These are phyloP conservation scores for Crossocerus cetratus DNA, from an alignment of 2,888 invertebrate genomes.

Conservation along the genomic window DNA sequence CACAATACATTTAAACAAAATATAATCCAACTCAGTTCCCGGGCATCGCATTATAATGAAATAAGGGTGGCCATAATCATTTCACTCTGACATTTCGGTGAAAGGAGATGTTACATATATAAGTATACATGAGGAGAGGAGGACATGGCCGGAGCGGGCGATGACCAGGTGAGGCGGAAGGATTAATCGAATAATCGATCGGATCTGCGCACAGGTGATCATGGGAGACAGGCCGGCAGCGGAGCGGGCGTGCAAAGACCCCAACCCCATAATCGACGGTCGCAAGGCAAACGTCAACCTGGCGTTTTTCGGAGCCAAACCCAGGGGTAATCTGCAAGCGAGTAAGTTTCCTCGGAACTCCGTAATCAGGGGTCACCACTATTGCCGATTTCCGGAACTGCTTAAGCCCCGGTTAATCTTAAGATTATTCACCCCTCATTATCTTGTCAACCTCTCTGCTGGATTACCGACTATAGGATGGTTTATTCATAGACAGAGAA, in stretches of 20 bases:
- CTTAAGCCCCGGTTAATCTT: too few relatives aligned
- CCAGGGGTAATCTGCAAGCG: slow-evolving; percentile 90
- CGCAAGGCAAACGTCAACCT: slow-evolving; percentile 99
- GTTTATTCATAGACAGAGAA: too few relatives aligned
- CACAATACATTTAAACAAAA: too few relatives aligned
- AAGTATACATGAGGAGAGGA: not conserved
- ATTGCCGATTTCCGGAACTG: too few relatives aligned
- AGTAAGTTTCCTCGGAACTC: slow-evolving; percentile 78
- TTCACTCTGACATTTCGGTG: not conserved
- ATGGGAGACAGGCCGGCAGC: slow-evolving; percentile 97
- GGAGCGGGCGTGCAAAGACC: slow-evolving; percentile 97
- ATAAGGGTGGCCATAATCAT: too few relatives aligned
- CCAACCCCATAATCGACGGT: slow-evolving; percentile 98
- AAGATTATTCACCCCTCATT: too few relatives aligned
- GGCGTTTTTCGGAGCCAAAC: slow-evolving; percentile 98
- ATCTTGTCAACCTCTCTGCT: too few relatives aligned
- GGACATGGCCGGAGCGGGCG: slow-evolving; percentile 3
- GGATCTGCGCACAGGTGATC: slow-evolving; percentile 86
- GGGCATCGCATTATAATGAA: too few relatives aligned
- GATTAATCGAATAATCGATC: slow-evolving; percentile 47
- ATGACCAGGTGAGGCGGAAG: slow-evolving; percentile 40
- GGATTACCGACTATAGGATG: too few relatives aligned
- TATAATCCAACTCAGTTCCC: too few relatives aligned
- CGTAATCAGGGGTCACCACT: too few relatives aligned
- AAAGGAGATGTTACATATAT: not conserved